Percentiles rank a stretch among this genome's conserved stretches.
Evolutionary conservation across 2,888 invertebrate species (phyloP).

Genomic region (Eurytoma californica): DNA sequence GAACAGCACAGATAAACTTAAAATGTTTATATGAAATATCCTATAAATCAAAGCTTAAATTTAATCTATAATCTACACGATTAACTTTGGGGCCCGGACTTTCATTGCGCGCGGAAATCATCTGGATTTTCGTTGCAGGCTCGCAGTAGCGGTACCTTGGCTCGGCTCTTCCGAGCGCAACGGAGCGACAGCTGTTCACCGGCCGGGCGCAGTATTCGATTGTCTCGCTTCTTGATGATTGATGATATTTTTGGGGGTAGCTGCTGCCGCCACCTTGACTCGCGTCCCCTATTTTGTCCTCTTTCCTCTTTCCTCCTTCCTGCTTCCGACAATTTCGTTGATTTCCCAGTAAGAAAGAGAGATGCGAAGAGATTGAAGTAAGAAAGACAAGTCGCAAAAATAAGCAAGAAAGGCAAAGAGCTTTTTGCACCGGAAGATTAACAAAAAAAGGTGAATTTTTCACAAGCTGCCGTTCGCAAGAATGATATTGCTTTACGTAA

Average conservation of each 20-base stretch:
- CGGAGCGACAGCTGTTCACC: conserved; percentile 79
- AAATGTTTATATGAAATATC: too few species aligned
- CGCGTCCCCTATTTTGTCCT: conserved; percentile 22
- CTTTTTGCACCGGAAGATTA: conserved; percentile 23
- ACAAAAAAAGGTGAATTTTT: conserved; percentile 44
- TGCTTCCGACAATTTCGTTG: conserved; percentile 51
- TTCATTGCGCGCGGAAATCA: conserved; percentile 19
- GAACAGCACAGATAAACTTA: too few species aligned
- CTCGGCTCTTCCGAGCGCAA: conserved; percentile 58
- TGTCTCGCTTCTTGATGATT: conserved; percentile 78
- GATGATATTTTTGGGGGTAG: conserved; percentile 78
- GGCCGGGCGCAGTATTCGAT: conserved; percentile 77
- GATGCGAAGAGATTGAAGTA: background rate
- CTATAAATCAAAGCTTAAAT: conserved; percentile 10
- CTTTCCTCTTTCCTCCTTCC: conserved; percentile 29
- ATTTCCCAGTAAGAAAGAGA: conserved; percentile 16
- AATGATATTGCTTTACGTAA: conserved; percentile 38
- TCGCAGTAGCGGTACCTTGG: background rate
- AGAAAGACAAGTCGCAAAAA: conserved; percentile 21
- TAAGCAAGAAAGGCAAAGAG: conserved; percentile 35
- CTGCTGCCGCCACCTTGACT: conserved; percentile 63
- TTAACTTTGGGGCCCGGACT: conserved; percentile 4
- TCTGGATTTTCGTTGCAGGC: conserved; percentile 15
- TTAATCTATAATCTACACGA: conserved; percentile 14
- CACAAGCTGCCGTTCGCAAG: conserved; percentile 4